These are phyloP conservation scores for Clostera curtula DNA, from an alignment of 2,888 invertebrate genomes.

Conservation along the genomic window DNA sequence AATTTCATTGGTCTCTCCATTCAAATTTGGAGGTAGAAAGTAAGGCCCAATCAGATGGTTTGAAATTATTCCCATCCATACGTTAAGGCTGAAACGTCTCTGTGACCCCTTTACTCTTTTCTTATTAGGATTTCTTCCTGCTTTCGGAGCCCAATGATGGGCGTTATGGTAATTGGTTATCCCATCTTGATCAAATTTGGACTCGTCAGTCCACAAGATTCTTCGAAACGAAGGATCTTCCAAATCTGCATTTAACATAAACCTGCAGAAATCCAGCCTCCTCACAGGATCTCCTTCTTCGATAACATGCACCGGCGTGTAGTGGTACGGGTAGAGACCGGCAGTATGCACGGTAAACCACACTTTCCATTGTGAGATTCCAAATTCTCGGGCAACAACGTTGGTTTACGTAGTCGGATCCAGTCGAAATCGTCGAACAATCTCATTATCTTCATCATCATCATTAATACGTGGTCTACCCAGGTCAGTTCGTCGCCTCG, in stretches of 20 bases:
- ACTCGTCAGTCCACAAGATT: too few relatives aligned
- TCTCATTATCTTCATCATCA: slow-evolving; percentile 12
- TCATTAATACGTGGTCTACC: slow-evolving; percentile 17
- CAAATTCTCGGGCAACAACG: slow-evolving; percentile 6
- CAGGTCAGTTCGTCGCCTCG: slow-evolving; percentile 16
- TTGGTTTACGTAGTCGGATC: slow-evolving; percentile 4
- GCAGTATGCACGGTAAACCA: slow-evolving; percentile 15
- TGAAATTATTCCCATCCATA: too few relatives aligned
- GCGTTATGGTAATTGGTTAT: too few relatives aligned
- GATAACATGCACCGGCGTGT: slow-evolving; percentile 17
- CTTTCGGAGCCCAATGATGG: too few relatives aligned
- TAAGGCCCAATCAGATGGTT: too few relatives aligned
- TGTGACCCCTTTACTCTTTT: too few relatives aligned
- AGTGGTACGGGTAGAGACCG: slow-evolving; percentile 16
- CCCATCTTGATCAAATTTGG: too few relatives aligned
- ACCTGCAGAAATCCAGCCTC: slow-evolving; percentile 22
- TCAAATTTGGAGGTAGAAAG: slow-evolving; percentile 21
- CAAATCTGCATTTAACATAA: slow-evolving; percentile 21
- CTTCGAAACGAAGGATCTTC: slow-evolving; percentile 24
- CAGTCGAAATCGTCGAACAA: slow-evolving; percentile 2
- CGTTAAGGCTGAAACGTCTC: too few relatives aligned
- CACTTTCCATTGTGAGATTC: slow-evolving; percentile 17
- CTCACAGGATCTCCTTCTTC: too few relatives aligned
- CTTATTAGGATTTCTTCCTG: too few relatives aligned
- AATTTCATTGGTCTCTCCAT: slow-evolving; percentile 22